These are phyloP conservation scores for Xestia sexstrigata DNA, from an alignment of 2,888 invertebrate species.

Conservation along the genomic window DNA sequence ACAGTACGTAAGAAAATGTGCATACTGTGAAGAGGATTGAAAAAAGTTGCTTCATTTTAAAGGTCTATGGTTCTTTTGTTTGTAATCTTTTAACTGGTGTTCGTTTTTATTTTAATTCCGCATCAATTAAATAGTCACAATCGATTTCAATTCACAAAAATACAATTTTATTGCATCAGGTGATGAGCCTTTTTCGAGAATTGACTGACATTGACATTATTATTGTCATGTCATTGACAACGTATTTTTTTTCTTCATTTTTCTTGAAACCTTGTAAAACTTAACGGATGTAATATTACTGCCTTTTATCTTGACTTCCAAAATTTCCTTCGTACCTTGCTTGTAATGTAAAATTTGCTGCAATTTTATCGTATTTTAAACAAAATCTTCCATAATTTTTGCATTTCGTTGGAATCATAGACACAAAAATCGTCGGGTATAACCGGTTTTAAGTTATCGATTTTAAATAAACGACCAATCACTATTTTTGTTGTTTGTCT, in stretches of 20 bases:
- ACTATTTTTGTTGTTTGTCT: slow-evolving; percentile 79
- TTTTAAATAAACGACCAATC: slow-evolving; percentile 89
- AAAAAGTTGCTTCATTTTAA: slow-evolving; percentile 58
- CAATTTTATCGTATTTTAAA: neutral
- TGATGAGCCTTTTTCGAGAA: slow-evolving; percentile 4
- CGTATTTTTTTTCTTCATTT: neutral
- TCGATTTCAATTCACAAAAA: slow-evolving; percentile 48
- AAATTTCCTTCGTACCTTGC: neutral
- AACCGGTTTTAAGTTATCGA: slow-evolving; percentile 73
- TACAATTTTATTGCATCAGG: slow-evolving; percentile 12
- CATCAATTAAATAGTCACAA: slow-evolving; percentile 46
- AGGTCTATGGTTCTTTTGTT: neutral
- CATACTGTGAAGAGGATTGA: slow-evolving; percentile 50
- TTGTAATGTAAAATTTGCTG: neutral
- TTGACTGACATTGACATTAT: slow-evolving; percentile 14
- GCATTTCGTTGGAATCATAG: slow-evolving; percentile 22
- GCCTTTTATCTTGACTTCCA: neutral
- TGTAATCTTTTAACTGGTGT: neutral
- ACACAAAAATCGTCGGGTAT: slow-evolving; percentile 49
- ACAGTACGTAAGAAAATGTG: slow-evolving; percentile 66
- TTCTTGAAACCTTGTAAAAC: too few species aligned
- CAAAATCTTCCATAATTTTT: neutral
- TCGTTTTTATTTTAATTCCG: slow-evolving; percentile 33
- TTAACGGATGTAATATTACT: neutral
- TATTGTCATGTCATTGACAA: slow-evolving; percentile 2